These are phyloP conservation scores for Ammodytes marinus DNA, from an alignment of 2,113 vertebrate genomes.

Conservation along the genomic window DNA sequence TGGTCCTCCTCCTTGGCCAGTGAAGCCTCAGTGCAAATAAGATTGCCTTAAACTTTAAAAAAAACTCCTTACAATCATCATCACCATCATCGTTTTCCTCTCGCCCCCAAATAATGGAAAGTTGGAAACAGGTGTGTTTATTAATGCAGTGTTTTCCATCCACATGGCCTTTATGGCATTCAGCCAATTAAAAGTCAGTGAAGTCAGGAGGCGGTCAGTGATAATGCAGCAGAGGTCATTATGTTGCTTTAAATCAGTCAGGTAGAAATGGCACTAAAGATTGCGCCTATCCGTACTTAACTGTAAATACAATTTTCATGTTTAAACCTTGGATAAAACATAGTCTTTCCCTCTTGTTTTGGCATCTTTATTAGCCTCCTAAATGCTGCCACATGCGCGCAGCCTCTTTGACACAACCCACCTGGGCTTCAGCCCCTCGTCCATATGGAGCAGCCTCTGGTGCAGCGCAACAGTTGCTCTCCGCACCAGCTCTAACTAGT, in stretches of 20 bases:
- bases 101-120: slow-evolving; percentile 39
- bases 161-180: slow-evolving; percentile 32
- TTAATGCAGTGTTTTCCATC: slow-evolving; percentile 11
- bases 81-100: slow-evolving; percentile 5
- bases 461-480: slow-evolving; percentile 17
- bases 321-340: background rate
- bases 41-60: slow-evolving; percentile 38
- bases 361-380: background rate
- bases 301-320: background rate
- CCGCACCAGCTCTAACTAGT: slow-evolving; percentile 52
- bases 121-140: slow-evolving; percentile 15
- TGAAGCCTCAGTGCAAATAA: slow-evolving; percentile 25
- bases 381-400: background rate
- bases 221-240: slow-evolving; percentile 18
- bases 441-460: slow-evolving; percentile 69
- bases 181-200: slow-evolving; percentile 54
- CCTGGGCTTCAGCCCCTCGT: slow-evolving; percentile 33
- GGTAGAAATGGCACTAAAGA: background rate
- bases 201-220: slow-evolving; percentile 19
- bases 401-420: slow-evolving; percentile 1
- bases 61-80: slow-evolving; percentile 26
- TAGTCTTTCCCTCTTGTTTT: background rate
- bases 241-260: slow-evolving; percentile 5
- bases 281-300: background rate
- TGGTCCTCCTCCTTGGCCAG: slow-evolving; percentile 4